Evolutionary conservation across 2,888 invertebrate species (phyloP), one percentile per base, ranked within the genome.

Genomic region (Calephelis perditalis): DNA sequence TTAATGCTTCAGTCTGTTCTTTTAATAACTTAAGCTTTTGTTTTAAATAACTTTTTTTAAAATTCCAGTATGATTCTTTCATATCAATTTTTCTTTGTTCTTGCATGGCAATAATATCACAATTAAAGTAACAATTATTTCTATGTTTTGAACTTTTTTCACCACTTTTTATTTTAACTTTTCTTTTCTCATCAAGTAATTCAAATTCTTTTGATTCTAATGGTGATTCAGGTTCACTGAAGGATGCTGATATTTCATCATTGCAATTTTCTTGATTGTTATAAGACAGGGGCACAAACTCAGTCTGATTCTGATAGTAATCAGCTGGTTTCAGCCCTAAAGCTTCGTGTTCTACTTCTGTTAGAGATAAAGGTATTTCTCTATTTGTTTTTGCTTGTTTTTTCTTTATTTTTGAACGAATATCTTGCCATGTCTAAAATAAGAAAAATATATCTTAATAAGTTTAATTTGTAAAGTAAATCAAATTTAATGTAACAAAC

Each of bases 341-440:
- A 1, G 76, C 79, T 68, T 84, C 82, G 65, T 78, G 77, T 70
- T 86, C 86, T 4, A 77, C 76, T 45, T 73, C 65, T 12, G 82
- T 75, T 0, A 86, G 74, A 68, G 77, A 77, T 45, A 73, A 64
- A 11, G 78, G 78, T 4, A 80, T 58, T 36, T 78, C 77, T 45
- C 78, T 80, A 59, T 78, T 77, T 12, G 71, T 71, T 63, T 75
- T 73, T 12, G 71, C 72, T 61, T 80, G 77, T 1, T 74, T 73
- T 64, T 81, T 84, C 60, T 85, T 88, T 3, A 77, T 75, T 67
- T 87, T 85, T 2, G 80, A 81, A 45, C 78, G 76, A 43, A 88
- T 72, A 69, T 89, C 89, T 71, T 88, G 88, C 87, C 88, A 89
- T 58, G 87, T 86, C 89, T 89, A 78, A 62, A 82, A 79, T 61